phyloP scores from a whole-genome alignment of 2,888 invertebrate genomes.

The Meghimatium bilineatum region DNA sequence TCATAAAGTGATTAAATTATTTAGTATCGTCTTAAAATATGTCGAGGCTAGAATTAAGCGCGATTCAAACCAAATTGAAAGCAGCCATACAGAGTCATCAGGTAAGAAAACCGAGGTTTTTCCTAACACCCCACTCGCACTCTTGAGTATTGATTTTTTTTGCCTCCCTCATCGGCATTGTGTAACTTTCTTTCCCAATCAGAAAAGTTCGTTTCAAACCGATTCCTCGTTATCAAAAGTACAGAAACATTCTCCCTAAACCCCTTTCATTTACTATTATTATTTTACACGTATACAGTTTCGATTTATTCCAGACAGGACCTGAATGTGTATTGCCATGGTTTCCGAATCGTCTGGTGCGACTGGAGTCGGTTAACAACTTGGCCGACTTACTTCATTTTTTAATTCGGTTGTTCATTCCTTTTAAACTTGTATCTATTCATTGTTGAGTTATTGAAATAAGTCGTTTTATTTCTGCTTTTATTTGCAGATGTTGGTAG shows the following conservation, averaged over 20 bases:
- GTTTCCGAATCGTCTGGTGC: constrained; percentile 16
- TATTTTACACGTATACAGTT: not conserved
- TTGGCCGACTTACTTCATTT: constrained; percentile 26
- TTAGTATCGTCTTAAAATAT: constrained; percentile 1
- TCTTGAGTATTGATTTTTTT: constrained; percentile 49
- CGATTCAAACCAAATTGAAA: constrained; percentile 72
- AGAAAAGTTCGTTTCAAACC: constrained; percentile 23
- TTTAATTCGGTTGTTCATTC: constrained; percentile 16
- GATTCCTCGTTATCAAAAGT: not conserved
- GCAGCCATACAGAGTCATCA: constrained; percentile 75
- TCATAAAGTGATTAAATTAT: constrained; percentile 5
- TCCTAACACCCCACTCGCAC: constrained; percentile 48
- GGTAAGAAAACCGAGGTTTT: constrained; percentile 61
- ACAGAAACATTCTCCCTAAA: not conserved
- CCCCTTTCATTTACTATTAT: not conserved
- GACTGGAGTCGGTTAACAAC: constrained; percentile 24
- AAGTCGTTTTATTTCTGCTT: constrained; percentile 1
- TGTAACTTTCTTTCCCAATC: constrained; percentile 45
- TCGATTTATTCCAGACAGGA: not conserved
- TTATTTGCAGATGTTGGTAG: constrained; percentile 66
- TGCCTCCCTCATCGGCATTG: constrained; percentile 32
- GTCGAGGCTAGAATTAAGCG: constrained; percentile 63
- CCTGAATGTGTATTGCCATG: constrained; percentile 40
- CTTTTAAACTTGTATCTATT: constrained; percentile 5
- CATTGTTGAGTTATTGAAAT: not conserved